Evolutionary conservation across 2,888 invertebrate species (phyloP).

Genomic region (Cerastis leucographa): DNA sequence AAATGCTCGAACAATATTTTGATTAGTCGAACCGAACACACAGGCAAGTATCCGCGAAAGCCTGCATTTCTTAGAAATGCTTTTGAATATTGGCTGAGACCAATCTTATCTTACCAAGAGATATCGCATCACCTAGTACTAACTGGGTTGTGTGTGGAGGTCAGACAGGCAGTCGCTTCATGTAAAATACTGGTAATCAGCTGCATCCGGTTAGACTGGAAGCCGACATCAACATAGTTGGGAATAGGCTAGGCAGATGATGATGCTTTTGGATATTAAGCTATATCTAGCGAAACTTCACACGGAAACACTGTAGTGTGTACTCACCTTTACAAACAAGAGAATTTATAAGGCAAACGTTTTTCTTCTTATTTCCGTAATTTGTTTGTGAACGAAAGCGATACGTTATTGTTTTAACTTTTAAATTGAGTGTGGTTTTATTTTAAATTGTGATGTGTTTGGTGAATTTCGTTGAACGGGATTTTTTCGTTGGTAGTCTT

Average conservation of each 20-base stretch:
- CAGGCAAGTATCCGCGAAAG: neutral
- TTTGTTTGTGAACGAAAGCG: constrained; percentile 51
- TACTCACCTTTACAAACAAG: constrained; percentile 21
- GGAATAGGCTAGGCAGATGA: too few relatives aligned
- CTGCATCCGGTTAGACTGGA: too few relatives aligned
- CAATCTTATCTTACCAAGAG: too few relatives aligned
- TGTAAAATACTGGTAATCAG: too few relatives aligned
- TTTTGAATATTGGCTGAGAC: neutral
- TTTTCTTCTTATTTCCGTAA: constrained; percentile 44
- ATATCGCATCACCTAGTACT: too few relatives aligned
- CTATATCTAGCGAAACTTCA: too few relatives aligned
- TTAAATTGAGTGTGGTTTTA: constrained; percentile 43
- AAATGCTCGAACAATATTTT: neutral
- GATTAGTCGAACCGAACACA: too few relatives aligned
- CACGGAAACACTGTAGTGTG: neutral
- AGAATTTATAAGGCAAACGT: constrained; percentile 44
- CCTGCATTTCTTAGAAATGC: neutral
- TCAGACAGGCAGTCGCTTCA: too few relatives aligned
- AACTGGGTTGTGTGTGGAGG: too few relatives aligned
- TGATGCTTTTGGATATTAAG: too few relatives aligned
- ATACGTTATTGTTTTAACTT: constrained; percentile 52
- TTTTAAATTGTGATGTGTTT: constrained; percentile 35
- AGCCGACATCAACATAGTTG: too few relatives aligned
- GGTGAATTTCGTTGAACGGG: constrained; percentile 5
- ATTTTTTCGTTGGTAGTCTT: neutral